Conservation (phyloP, 1,140 invertebrate species). For the Drosophila ironensis region DNA sequence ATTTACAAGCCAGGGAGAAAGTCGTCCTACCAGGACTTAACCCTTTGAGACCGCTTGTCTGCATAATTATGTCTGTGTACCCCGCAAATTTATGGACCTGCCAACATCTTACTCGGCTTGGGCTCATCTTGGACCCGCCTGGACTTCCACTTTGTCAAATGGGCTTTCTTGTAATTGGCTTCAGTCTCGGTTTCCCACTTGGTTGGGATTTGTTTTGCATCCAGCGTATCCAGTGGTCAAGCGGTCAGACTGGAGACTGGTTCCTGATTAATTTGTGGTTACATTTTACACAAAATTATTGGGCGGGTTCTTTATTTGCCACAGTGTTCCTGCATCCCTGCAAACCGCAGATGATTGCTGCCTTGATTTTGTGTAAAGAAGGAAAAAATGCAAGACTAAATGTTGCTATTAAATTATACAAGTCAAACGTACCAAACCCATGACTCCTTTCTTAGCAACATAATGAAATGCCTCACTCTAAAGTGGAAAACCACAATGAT, state of each 20-base stretch:
- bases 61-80: conserved; percentile 59
- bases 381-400: too few species aligned
- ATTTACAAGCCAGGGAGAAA: conserved; percentile 47
- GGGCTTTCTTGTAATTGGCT: conserved; percentile 53
- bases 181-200: conserved; percentile 14
- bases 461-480: neutral
- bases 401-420: too few species aligned
- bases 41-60: conserved; percentile 37
- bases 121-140: conserved; percentile 20
- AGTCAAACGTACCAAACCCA: too few species aligned
- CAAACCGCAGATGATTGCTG: neutral
- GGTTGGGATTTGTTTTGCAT: neutral
- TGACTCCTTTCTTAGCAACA: neutral
- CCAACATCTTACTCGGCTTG: conserved; percentile 43
- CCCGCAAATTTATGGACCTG: conserved; percentile 62
- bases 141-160: conserved; percentile 51
- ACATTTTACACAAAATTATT: neutral
- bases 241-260: conserved; percentile 16
- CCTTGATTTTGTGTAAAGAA: too few species aligned
- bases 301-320: neutral
- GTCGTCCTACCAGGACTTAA: conserved; percentile 12
- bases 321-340: neutral
- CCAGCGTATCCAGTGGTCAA: conserved; percentile 18
- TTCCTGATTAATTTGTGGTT: conserved; percentile 38
- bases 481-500: conserved; percentile 36